These are phyloP conservation scores for Lithophane leautieri DNA, from an alignment of 2,888 invertebrate genomes.

Conservation along the genomic window DNA sequence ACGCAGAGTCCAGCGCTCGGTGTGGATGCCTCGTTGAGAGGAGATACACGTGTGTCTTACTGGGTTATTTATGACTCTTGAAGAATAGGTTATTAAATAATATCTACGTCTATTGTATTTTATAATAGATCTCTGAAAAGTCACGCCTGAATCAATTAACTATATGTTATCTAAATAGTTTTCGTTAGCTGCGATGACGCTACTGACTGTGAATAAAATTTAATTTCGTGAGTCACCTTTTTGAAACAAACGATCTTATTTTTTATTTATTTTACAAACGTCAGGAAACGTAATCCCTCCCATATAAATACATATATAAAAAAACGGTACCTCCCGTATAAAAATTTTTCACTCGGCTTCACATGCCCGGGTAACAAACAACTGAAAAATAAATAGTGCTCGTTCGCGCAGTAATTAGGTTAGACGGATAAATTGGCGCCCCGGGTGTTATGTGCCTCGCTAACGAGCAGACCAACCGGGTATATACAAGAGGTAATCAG, in stretches of 20 bases:
- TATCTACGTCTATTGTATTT: too few species aligned
- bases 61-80: too few species aligned
- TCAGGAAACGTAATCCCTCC: too few species aligned
- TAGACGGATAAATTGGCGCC: slow-evolving; percentile 80
- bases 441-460: slow-evolving; percentile 76
- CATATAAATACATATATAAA: not conserved
- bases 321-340: slow-evolving; percentile 18
- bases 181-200: not conserved
- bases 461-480: slow-evolving; percentile 71
- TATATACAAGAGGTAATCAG: slow-evolving; percentile 61
- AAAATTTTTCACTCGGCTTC: slow-evolving; percentile 50
- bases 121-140: too few species aligned
- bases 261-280: not conserved
- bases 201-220: not conserved
- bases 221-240: not conserved
- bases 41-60: too few species aligned
- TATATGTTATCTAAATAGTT: not conserved
- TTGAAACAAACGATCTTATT: not conserved
- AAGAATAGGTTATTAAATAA: too few species aligned
- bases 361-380: slow-evolving; percentile 52
- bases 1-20: too few species aligned
- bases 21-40: too few species aligned
- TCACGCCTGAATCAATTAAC: too few species aligned
- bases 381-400: slow-evolving; percentile 79
- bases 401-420: slow-evolving; percentile 79